Base-by-base conservation (phyloP, 1,140 invertebrate species). In the Cotesia vestalis region DNA sequence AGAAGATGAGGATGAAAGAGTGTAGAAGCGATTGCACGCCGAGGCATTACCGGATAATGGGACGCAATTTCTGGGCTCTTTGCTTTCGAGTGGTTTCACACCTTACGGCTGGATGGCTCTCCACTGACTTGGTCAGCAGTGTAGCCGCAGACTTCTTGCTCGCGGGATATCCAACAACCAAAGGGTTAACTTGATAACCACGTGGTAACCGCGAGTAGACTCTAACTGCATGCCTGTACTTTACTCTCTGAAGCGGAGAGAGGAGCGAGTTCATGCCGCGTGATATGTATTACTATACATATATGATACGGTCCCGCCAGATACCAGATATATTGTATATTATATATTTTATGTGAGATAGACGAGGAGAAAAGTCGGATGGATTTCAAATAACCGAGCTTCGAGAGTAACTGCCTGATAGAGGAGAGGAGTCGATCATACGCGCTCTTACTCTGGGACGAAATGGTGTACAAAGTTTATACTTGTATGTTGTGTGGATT, bases 41-140 rank as follows among this genome's bases (percentile, higher is more conserved):
- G 77, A 76, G 76, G 78, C 75, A 82, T 82, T 81, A 84, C 82
- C 63, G 78, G 84, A 86, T 86, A 86, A 86, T 86, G 84, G 82
- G 76, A 79, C 83, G 83, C 85, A 86, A 86, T 86, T 86, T 85
- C 83, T 84, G 79, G 77, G 77, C 83, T 86, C 84, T 85, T 85
- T 85, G 83, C 85, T 85, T 81, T 85, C 80, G 81, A 86, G 85
- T 80, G 85, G 85, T 86, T 85, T 86, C 83, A 85, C 85, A 85
- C 84, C 81, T 85, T 81, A 77, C 76, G 69, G 70, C 38, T 52
- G 40, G 40, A 46, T 46, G 40, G 40, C 40, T 46, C 40, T 46
- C 40, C 40, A 5, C 40, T 66, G 55, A 71, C 68, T 61, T 71
- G 69, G 73, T 52, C 27, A 60, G 46, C 63, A 38, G 55, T 46